Conservation (phyloP, 2,113 vertebrate genomes). For the Stercorarius parasiticus region DNA sequence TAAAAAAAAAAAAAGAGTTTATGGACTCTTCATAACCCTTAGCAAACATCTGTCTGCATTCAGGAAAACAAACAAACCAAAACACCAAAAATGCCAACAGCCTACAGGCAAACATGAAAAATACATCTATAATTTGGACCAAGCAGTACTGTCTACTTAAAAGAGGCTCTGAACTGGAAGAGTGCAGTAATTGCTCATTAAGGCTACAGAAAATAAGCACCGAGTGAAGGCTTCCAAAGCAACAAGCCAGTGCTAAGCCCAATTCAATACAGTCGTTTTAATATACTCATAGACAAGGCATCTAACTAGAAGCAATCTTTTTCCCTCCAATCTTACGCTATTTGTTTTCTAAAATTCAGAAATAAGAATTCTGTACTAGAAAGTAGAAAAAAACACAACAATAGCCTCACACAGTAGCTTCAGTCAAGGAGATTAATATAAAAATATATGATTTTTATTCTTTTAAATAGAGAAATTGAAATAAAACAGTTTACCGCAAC, state of each 20-base stretch:
- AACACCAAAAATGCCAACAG: not conserved
- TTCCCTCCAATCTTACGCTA: not conserved
- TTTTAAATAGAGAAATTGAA: not conserved
- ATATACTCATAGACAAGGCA: not conserved
- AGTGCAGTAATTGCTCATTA: conserved; percentile 23
- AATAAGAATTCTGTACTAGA: not conserved
- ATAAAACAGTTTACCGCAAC: not conserved
- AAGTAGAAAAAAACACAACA: not conserved
- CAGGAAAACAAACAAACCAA: not conserved
- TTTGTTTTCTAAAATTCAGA: not conserved
- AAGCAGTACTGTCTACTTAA: not conserved
- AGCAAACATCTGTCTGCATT: not conserved
- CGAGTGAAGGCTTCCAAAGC: conserved; percentile 17
- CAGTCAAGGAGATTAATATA: not conserved
- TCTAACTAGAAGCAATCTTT: not conserved
- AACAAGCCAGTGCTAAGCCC: not conserved
- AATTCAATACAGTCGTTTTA: not conserved
- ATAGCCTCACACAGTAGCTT: not conserved
- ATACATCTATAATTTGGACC: not conserved
- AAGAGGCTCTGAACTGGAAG: conserved; percentile 33
- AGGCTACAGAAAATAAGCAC: conserved; percentile 36
- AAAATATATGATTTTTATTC: not conserved
- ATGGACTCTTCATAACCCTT: not conserved
- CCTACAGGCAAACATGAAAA: not conserved
- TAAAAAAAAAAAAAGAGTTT: not conserved